Conservation (phyloP, 2,113 vertebrate genomes). For the Perca flavescens region DNA sequence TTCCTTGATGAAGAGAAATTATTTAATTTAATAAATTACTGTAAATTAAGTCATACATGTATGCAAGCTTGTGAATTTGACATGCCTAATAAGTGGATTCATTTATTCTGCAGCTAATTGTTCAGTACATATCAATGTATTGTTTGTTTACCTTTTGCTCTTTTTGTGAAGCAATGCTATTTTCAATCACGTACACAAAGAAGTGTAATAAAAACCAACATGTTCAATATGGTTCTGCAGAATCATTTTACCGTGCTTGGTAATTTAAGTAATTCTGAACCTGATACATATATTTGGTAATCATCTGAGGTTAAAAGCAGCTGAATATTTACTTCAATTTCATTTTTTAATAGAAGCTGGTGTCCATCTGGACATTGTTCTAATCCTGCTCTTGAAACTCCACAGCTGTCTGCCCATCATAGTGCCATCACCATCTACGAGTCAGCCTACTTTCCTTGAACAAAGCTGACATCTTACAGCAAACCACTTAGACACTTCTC, state of each 20-base stretch:
- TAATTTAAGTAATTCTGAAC: not conserved
- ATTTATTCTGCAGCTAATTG: not conserved
- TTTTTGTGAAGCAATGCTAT: not conserved
- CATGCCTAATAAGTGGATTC: slow-evolving; percentile 25
- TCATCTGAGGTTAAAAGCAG: not conserved
- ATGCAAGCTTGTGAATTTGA: slow-evolving; percentile 3
- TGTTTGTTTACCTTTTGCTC: not conserved
- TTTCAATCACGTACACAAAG: not conserved
- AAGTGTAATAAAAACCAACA: not conserved
- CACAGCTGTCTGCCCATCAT: slow-evolving; percentile 54
- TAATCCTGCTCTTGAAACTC: slow-evolving; percentile 26
- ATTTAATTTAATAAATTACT: slow-evolving; percentile 13
- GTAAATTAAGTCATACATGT: slow-evolving; percentile 17
- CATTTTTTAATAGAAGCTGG: not conserved
- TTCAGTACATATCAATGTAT: not conserved
- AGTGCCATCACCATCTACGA: slow-evolving; percentile 28
- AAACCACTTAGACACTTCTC: slow-evolving; percentile 56
- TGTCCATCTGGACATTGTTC: not conserved
- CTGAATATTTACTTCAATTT: not conserved
- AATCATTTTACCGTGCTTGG: not conserved
- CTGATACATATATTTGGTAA: not conserved
- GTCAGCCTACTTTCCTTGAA: slow-evolving; percentile 63
- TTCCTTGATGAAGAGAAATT: slow-evolving; percentile 17
- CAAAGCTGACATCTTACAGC: slow-evolving; percentile 68
- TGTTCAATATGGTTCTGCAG: not conserved